Conservation (phyloP, 2,113 vertebrate genomes). For the Macroglossus sobrinus region DNA sequence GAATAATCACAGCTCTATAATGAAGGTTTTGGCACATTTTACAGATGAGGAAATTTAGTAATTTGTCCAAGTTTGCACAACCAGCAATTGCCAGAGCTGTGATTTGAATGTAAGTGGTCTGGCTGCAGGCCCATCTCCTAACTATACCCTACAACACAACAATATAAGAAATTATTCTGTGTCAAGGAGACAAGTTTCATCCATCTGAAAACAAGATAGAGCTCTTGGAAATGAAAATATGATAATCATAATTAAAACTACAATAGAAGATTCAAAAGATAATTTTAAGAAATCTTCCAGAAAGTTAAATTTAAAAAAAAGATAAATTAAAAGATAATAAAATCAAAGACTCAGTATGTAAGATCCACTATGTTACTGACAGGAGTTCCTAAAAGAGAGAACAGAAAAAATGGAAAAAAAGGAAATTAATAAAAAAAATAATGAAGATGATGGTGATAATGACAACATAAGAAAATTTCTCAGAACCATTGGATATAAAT, state of each 20-base stretch:
- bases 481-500: background rate
- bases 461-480: background rate
- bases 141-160: background rate
- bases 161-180: background rate
- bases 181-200: background rate
- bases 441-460: background rate
- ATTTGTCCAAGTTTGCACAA: background rate
- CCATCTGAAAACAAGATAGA: background rate
- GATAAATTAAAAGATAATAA: background rate
- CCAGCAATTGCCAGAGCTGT: background rate
- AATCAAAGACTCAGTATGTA: background rate
- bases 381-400: background rate
- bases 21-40: background rate
- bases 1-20: background rate
- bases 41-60: background rate
- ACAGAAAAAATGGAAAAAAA: background rate
- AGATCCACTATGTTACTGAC: background rate
- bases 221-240: background rate
- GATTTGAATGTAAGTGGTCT: background rate
- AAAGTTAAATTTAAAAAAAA: background rate
- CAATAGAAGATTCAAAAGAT: background rate
- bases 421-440: background rate
- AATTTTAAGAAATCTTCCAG: background rate
- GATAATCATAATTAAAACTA: background rate
- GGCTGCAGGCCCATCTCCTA: background rate